Percentiles rank a stretch among this genome's conserved stretches.
phyloP scores from a whole-genome alignment of 2,113 vertebrate genomes.

The Solenodon paradoxus region DNA sequence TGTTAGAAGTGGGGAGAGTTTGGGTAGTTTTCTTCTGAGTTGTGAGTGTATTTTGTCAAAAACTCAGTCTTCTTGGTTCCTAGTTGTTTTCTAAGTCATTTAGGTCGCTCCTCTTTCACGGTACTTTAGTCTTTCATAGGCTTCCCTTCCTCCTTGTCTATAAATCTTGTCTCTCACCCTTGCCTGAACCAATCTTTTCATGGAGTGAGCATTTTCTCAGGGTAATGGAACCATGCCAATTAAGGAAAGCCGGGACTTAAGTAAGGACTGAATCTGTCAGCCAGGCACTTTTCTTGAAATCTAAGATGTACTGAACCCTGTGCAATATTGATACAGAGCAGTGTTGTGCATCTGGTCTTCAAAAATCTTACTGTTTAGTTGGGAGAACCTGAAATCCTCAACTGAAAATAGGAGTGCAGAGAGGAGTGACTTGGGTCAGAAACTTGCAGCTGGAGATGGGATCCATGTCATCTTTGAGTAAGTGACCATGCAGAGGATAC shows the following conservation, averaged over 20 bases:
- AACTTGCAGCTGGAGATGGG: not conserved
- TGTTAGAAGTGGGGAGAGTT: not conserved
- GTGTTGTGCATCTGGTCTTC: not conserved
- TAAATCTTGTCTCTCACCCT: not conserved
- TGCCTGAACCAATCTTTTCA: not conserved
- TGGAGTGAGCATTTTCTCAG: not conserved
- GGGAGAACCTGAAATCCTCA: not conserved
- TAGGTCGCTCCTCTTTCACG: too few relatives aligned
- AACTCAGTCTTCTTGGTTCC: not conserved
- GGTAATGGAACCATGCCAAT: not conserved
- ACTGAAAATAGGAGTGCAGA: not conserved
- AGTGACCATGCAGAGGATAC: too few relatives aligned
- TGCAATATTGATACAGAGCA: not conserved
- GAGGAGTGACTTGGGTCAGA: not conserved
- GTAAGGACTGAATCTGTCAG: not conserved
- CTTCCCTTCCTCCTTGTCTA: not conserved
- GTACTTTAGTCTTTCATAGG: not conserved
- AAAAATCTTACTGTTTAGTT: not conserved
- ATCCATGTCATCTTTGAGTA: not conserved
- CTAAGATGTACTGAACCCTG: not conserved
- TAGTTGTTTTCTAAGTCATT: not conserved
- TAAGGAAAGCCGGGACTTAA: not conserved
- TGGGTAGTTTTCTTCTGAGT: not conserved
- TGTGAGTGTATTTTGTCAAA: not conserved
- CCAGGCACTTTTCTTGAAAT: not conserved